Evolutionary conservation across 1,140 invertebrate species (phyloP).

Genomic region (Cyrtorhinus lividipennis): DNA sequence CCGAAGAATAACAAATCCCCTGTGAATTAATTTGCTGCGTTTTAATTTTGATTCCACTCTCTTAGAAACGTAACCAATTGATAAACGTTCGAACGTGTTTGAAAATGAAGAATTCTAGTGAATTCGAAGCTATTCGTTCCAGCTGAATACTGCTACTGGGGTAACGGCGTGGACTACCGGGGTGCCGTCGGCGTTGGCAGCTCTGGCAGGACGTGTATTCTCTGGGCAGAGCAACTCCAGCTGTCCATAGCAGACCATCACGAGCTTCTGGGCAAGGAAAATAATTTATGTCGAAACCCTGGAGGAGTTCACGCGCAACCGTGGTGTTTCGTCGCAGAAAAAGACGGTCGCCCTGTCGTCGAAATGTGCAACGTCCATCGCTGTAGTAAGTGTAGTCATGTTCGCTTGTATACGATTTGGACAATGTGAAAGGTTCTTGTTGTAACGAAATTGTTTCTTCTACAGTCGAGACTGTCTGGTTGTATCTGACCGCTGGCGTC

Average conservation of each 20-base stretch:
- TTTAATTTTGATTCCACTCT: too few species aligned
- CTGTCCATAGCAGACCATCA: conserved; percentile 58
- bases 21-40: too few species aligned
- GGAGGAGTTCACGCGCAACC: conserved; percentile 59
- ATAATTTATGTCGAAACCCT: conserved; percentile 81
- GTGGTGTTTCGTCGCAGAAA: conserved; percentile 75
- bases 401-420: too few species aligned
- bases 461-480: conserved; percentile 36
- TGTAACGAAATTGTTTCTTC: too few species aligned
- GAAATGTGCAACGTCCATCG: conserved; percentile 72
- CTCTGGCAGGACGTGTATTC: conserved; percentile 57
- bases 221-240: conserved; percentile 67
- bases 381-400: conserved; percentile 47
- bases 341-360: conserved; percentile 41
- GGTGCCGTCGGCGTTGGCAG: conserved; percentile 56
- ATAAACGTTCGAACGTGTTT: too few species aligned
- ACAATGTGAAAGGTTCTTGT: too few species aligned
- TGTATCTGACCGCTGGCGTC: conserved; percentile 40
- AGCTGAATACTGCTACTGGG: conserved; percentile 72
- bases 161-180: conserved; percentile 63
- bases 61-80: too few species aligned
- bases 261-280: conserved; percentile 70
- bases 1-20: too few species aligned
- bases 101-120: too few species aligned
- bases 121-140: too few species aligned